Base-by-base conservation (phyloP, 2,888 invertebrate species). In the Tetranychus truncatus region DNA sequence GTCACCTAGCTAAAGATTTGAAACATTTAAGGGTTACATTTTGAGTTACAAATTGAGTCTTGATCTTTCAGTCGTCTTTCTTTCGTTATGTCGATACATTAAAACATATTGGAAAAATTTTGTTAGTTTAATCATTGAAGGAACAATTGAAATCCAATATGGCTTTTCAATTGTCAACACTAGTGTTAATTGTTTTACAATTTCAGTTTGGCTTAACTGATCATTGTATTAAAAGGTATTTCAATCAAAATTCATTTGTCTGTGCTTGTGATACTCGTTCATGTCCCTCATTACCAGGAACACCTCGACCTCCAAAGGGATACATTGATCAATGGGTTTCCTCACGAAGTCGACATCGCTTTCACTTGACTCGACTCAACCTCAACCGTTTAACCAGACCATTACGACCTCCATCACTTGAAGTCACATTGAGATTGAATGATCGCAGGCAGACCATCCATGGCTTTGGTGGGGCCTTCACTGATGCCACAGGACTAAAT, bases 401-500 rank as follows among this genome's bases (percentile, higher is more conserved):
- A 15, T 6, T 55, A 3, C 3, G 1, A 1, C 55, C 55, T 15
- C 15, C 55, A 9, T 55, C 15, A 55, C 15, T 55, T 9, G 11
- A 1, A 55, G 6, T 55, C 0, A 9, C 11, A 55, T 55, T 55
- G 15, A 3, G 2, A 15, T 15, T 3, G 15, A 3, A 55, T 9
- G 55, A 55, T 9, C 55, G 55, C 2, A 55, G 55, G 15, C 55
- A 55, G 0, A 55, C 55, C 1, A 55, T 55, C 0, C 55, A 55
- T 55, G 73, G 73, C 4, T 73, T 73, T 6, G 73, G 73, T 18
- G 73, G n/a, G 15, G 73, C 73, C 8, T 73, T 93, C 77, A 94
- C 93, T 0, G 86, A 86, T 81, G 82, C 86, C 6, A 84, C 86
- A 3, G 88, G 89, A 0, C 87, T 91, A 21, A 91, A 91, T 81